A percentile compares a stretch with the other conserved stretches of the same genome.
Conservation (phyloP, 2,113 vertebrate species). For the Microcebus lehilahytsara region DNA sequence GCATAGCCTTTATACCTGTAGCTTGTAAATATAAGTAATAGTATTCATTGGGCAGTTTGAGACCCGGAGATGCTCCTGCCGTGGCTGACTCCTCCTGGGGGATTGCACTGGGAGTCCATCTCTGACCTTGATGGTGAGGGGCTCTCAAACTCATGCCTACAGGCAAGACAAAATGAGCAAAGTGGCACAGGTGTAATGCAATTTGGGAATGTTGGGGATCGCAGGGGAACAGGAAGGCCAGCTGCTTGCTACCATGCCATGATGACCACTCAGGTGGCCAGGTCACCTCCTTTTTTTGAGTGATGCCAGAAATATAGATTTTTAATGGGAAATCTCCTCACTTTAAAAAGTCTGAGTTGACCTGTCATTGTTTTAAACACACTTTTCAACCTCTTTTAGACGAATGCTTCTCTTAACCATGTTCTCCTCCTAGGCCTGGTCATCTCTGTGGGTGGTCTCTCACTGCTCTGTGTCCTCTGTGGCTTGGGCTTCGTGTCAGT, state of each 20-base stretch:
- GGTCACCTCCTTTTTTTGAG: not conserved
- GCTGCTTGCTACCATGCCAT: not conserved
- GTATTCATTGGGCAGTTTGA: not conserved
- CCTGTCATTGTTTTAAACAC: not conserved
- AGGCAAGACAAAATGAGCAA: not conserved
- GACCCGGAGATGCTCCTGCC: not conserved
- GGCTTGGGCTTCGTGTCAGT: constrained; percentile 86
- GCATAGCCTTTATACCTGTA: not conserved
- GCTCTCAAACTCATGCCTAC: not conserved
- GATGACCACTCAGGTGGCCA: not conserved
- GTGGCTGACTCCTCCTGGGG: not conserved
- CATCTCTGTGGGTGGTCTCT: constrained; percentile 84
- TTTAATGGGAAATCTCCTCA: not conserved
- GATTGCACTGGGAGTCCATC: not conserved
- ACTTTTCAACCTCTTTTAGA: not conserved
- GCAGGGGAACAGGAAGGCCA: not conserved
- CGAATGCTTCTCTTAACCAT: not conserved
- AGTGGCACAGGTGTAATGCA: not conserved
- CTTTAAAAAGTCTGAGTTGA: not conserved
- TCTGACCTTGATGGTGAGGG: not conserved
- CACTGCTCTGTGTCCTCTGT: constrained; percentile 87
- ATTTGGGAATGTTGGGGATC: not conserved
- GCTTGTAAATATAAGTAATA: not conserved
- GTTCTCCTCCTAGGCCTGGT: constrained; percentile 84
- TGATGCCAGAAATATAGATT: not conserved